Evolutionary conservation across 30 jellyfish, hydroid and myxozoan species (phyloP).

Genomic region (Catostylus mosaicus): DNA sequence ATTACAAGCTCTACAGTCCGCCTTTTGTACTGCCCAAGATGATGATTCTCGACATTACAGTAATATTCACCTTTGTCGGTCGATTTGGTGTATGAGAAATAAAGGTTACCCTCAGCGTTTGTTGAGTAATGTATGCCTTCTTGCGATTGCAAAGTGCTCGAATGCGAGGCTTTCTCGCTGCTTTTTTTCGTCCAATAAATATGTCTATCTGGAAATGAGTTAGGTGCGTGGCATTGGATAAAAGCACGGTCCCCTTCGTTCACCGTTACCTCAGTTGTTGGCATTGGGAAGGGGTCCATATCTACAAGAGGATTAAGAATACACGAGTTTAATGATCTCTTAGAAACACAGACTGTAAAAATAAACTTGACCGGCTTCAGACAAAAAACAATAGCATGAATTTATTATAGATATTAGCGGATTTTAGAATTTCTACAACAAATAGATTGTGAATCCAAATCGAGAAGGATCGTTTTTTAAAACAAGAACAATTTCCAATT

Average conservation of each 20-base stretch:
- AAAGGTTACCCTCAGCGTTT: slow-evolving; percentile 87
- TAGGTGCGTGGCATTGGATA: slow-evolving; percentile 94
- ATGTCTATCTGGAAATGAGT: slow-evolving; percentile 91
- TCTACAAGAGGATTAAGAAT: slow-evolving; percentile 37
- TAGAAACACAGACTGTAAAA: no score
- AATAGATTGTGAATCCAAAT: no score
- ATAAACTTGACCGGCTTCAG: no score
- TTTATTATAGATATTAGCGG: no score
- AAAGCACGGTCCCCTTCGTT: slow-evolving; percentile 86
- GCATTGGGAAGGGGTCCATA: slow-evolving; percentile 83
- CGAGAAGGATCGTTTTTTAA: no score
- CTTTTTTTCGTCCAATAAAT: slow-evolving; percentile 83
- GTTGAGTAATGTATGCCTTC: slow-evolving; percentile 76
- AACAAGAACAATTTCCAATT: no score
- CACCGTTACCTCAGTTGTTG: slow-evolving; percentile 74
- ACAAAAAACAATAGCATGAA: no score
- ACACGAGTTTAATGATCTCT: no score
- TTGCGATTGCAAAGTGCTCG: slow-evolving; percentile 69
- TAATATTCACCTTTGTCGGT: slow-evolving; percentile 80
- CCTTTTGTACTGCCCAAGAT: slow-evolving; percentile 58
- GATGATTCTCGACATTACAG: slow-evolving; percentile 88
- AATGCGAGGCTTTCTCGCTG: slow-evolving; percentile 29
- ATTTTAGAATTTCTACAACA: no score
- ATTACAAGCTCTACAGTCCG: slow-evolving; percentile 89
- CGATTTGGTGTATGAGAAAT: slow-evolving; percentile 84